Percentiles rank a stretch among this genome's conserved stretches.
Evolutionary conservation across 2,797 vertebrate species (phyloP).

Genomic region (Cossypha niveicapilla): DNA sequence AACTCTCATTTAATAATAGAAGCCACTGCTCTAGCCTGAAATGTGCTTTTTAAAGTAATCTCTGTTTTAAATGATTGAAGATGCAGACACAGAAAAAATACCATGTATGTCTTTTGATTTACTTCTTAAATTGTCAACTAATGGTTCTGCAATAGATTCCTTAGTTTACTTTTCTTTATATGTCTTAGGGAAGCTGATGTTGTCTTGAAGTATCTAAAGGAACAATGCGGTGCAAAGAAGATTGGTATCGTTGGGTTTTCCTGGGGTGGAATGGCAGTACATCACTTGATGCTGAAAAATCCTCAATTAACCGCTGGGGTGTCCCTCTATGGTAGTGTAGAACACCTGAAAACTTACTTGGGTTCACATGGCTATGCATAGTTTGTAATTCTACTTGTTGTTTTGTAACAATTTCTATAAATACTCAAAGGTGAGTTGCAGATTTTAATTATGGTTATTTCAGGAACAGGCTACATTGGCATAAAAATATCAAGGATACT

Average conservation of each 20-base stretch:
- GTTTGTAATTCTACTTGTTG: background rate
- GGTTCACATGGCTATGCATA: background rate
- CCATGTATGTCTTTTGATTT: background rate
- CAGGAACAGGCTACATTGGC: background rate
- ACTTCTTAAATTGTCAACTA: background rate
- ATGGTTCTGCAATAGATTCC: background rate
- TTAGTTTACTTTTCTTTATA: constrained; percentile 39
- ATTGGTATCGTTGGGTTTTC: constrained; percentile 90
- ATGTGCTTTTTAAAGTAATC: background rate
- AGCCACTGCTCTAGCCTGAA: background rate
- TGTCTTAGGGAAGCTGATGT: constrained; percentile 81
- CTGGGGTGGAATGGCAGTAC: constrained; percentile 90
- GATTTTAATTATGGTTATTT: background rate
- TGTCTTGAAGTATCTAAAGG: constrained; percentile 83
- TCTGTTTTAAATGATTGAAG: background rate
- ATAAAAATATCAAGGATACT: background rate
- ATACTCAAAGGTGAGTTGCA: background rate
- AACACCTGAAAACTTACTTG: constrained; percentile 9
- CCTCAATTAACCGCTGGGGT: constrained; percentile 86
- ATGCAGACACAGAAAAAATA: background rate
- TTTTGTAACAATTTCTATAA: background rate
- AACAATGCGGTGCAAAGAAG: constrained; percentile 76
- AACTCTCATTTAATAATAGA: background rate
- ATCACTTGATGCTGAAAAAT: constrained; percentile 84
- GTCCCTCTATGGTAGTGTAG: constrained; percentile 84